Evolutionary conservation across 2,888 invertebrate genomes (phyloP).

Genomic region (Clunio marinus): DNA sequence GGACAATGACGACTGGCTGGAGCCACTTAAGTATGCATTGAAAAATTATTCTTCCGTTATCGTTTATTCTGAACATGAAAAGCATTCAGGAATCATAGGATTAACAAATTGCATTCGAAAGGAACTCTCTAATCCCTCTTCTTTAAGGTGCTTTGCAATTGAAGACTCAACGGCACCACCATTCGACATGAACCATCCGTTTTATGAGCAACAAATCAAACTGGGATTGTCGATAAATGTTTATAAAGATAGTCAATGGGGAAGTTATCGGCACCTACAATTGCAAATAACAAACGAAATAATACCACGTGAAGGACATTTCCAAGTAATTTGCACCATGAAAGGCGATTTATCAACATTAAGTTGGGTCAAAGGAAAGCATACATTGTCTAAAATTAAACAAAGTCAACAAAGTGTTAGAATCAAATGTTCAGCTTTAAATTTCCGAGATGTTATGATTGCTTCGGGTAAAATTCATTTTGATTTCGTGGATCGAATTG

Average conservation of each 20-base stretch:
- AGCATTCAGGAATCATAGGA: constrained; percentile 76
- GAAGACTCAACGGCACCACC: constrained; percentile 60
- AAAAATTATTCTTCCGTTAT: constrained; percentile 53
- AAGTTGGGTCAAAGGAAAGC: constrained; percentile 71
- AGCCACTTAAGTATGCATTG: constrained; percentile 45
- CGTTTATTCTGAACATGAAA: constrained; percentile 63
- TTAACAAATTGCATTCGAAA: constrained; percentile 78
- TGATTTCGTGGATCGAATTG: constrained; percentile 60
- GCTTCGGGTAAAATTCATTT: constrained; percentile 90
- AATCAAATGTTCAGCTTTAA: constrained; percentile 74
- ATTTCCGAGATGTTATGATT: constrained; percentile 93
- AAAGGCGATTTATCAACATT: constrained; percentile 84
- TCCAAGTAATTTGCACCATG: constrained; percentile 70
- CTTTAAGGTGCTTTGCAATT: constrained; percentile 61
- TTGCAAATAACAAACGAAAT: constrained; percentile 54
- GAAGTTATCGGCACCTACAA: constrained; percentile 78
- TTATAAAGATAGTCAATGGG: constrained; percentile 55
- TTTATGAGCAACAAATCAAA: constrained; percentile 63
- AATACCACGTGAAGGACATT: constrained; percentile 58
- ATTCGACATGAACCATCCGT: constrained; percentile 60
- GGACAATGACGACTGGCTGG: constrained; percentile 47
- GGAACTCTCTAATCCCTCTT: constrained; percentile 69
- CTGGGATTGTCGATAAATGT: constrained; percentile 79
- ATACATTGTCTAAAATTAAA: constrained; percentile 43
- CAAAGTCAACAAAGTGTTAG: constrained; percentile 44